Percentiles rank a stretch among this genome's conserved stretches.
These are phyloP conservation scores for Oscheius onirici DNA, from an alignment of 2,888 invertebrate genomes.

Conservation along the genomic window DNA sequence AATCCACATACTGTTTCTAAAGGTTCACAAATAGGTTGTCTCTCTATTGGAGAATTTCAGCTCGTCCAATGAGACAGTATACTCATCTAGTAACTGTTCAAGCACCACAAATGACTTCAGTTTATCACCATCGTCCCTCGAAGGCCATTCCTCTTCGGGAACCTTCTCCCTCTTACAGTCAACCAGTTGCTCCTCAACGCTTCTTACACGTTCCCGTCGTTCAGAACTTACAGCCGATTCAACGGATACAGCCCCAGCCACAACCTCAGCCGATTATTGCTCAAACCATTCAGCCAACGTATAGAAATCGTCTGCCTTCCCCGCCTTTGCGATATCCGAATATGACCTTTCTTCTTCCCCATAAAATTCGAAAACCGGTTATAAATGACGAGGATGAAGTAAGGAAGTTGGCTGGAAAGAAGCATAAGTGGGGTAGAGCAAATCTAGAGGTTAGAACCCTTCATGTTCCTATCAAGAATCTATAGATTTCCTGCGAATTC, in stretches of 20 bases:
- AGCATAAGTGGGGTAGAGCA: conserved; percentile 7
- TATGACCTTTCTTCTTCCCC: conserved; percentile 4
- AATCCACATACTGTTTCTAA: not conserved
- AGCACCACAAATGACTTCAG: not conserved
- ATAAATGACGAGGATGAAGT: conserved; percentile 35
- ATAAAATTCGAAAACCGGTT: conserved; percentile 17
- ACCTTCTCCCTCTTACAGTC: not conserved
- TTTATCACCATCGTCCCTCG: not conserved
- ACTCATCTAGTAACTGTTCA: conserved; percentile 24
- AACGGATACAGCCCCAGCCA: conserved; percentile 6
- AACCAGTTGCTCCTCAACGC: not conserved
- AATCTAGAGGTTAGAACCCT: conserved; percentile 21
- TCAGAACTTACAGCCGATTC: not conserved
- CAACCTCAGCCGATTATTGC: not conserved
- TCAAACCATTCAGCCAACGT: not conserved
- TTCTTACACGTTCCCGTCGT: conserved; percentile 4
- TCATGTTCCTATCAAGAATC: conserved; percentile 4
- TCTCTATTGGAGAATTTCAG: not conserved
- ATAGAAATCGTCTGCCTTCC: not conserved
- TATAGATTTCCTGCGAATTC: conserved; percentile 30
- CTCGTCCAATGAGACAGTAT: conserved; percentile 3
- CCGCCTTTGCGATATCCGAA: not conserved
- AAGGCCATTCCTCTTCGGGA: not conserved
- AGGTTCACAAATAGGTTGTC: not conserved
- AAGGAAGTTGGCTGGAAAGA: conserved; percentile 23